Evolutionary conservation across 2,113 vertebrate species (phyloP).

Genomic region (Parus major): DNA sequence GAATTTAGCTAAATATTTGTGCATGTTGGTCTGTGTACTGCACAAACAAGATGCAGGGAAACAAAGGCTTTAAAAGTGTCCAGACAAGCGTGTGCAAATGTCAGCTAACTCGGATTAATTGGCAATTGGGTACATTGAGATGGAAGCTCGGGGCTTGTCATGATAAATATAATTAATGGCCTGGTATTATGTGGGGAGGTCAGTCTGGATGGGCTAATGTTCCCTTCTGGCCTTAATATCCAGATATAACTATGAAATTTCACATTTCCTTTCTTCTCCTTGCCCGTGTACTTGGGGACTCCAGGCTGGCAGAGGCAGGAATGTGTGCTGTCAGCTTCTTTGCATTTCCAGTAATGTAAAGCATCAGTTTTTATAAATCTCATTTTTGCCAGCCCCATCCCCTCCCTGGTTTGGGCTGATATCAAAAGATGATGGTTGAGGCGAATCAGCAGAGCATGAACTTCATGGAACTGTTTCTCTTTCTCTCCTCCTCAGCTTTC

Average conservation of each 20-base stretch:
- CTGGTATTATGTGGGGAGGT: slow-evolving; percentile 25
- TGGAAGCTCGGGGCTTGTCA: slow-evolving; percentile 33
- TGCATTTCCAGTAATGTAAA: slow-evolving; percentile 62
- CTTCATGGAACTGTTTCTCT: slow-evolving; percentile 64
- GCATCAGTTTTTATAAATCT: slow-evolving; percentile 63
- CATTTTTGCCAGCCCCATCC: slow-evolving; percentile 1
- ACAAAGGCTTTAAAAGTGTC: slow-evolving; percentile 39
- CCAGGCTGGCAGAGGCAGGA: slow-evolving; percentile 63
- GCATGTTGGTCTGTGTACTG: background rate
- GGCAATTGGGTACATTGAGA: slow-evolving; percentile 50
- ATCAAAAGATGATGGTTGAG: slow-evolving; percentile 14
- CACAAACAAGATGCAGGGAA: background rate
- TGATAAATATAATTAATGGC: slow-evolving; percentile 61
- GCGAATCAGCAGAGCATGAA: slow-evolving; percentile 51
- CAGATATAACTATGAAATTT: slow-evolving; percentile 33
- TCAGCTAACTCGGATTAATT: slow-evolving; percentile 50
- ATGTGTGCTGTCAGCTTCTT: slow-evolving; percentile 62
- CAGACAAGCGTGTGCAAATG: slow-evolving; percentile 19
- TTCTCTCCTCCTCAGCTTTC: slow-evolving; percentile 32
- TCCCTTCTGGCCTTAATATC: slow-evolving; percentile 35
- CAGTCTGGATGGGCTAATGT: slow-evolving; percentile 23
- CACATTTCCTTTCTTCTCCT: slow-evolving; percentile 48
- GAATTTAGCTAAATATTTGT: slow-evolving; percentile 1
- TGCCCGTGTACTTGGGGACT: slow-evolving; percentile 52
- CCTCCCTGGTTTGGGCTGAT: slow-evolving; percentile 34